Percentiles rank a stretch among this genome's conserved stretches.
These are phyloP conservation scores for Hipparchia semele DNA, from an alignment of 2,888 invertebrate species.

Conservation along the genomic window DNA sequence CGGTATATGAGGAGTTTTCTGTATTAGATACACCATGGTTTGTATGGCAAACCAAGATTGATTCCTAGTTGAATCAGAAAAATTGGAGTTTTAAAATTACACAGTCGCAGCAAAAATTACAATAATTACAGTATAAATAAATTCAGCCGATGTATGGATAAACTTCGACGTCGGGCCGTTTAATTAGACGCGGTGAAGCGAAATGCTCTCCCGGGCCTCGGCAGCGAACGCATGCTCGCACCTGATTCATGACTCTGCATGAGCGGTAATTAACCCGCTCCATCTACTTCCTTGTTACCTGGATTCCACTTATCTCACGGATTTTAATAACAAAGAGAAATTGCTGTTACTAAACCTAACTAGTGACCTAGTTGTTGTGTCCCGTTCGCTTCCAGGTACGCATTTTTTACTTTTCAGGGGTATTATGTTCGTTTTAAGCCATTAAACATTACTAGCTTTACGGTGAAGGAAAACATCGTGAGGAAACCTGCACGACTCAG, in stretches of 20 bases:
- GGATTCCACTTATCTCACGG: slow-evolving; percentile 38
- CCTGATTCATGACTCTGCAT: slow-evolving; percentile 65
- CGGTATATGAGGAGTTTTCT: too few species aligned
- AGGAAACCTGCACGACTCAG: too few species aligned
- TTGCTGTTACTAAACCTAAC: background rate
- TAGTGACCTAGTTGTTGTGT: background rate
- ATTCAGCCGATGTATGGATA: slow-evolving; percentile 17
- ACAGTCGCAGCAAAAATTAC: background rate
- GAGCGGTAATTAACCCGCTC: slow-evolving; percentile 69
- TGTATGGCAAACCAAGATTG: too few species aligned
- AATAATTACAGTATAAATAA: slow-evolving; percentile 16
- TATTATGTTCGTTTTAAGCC: too few species aligned
- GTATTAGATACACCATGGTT: too few species aligned
- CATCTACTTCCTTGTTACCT: slow-evolving; percentile 49
- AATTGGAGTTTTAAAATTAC: too few species aligned
- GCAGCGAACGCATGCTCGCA: slow-evolving; percentile 47
- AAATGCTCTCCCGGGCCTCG: slow-evolving; percentile 33
- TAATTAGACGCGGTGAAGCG: slow-evolving; percentile 61
- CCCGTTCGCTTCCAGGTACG: background rate
- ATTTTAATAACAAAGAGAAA: slow-evolving; percentile 18
- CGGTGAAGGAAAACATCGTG: too few species aligned
- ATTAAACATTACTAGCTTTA: too few species aligned
- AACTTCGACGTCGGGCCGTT: slow-evolving; percentile 50
- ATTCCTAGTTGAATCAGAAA: too few species aligned
- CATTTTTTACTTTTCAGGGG: too few species aligned